These are phyloP conservation scores for Campoletis sonorensis DNA, from an alignment of 1,140 invertebrate species.

Conservation along the genomic window DNA sequence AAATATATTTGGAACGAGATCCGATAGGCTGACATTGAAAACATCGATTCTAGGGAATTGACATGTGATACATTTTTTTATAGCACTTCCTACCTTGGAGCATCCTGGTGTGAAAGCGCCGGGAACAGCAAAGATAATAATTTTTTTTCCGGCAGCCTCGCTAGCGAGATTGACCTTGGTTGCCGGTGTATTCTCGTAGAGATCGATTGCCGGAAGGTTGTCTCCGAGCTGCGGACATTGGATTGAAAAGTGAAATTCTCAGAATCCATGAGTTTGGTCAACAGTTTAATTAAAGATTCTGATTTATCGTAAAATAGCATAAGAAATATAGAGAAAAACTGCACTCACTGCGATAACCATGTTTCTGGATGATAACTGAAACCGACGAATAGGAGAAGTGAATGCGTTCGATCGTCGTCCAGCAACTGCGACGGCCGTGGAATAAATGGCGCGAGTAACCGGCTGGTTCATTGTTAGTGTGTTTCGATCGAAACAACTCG, in stretches of 20 bases:
- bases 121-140: slow-evolving; percentile 93
- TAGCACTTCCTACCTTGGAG: slow-evolving; percentile 81
- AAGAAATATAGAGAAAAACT: background rate
- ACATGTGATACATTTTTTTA: background rate
- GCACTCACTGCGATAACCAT: slow-evolving; percentile 73
- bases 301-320: background rate
- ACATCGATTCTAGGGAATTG: background rate
- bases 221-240: slow-evolving; percentile 85
- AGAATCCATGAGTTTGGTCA: background rate
- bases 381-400: slow-evolving; percentile 56
- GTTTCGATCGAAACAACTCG: slow-evolving; percentile 35
- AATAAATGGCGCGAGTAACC: slow-evolving; percentile 53
- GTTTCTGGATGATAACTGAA: slow-evolving; percentile 65
- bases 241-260: slow-evolving; percentile 9
- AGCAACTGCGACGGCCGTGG: background rate
- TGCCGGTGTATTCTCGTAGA: slow-evolving; percentile 90
- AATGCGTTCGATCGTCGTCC: slow-evolving; percentile 48
- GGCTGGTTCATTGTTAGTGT: slow-evolving; percentile 52
- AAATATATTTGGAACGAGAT: no score
- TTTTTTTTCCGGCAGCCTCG: slow-evolving; percentile 87
- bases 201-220: slow-evolving; percentile 85
- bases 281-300: background rate
- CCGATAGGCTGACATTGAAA: no score
- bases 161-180: slow-evolving; percentile 90
- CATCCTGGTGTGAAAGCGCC: slow-evolving; percentile 98